Percentiles rank a stretch among this genome's conserved stretches.
Evolutionary conservation across 2,113 vertebrate species (phyloP).

Genomic region (Capra hircus): DNA sequence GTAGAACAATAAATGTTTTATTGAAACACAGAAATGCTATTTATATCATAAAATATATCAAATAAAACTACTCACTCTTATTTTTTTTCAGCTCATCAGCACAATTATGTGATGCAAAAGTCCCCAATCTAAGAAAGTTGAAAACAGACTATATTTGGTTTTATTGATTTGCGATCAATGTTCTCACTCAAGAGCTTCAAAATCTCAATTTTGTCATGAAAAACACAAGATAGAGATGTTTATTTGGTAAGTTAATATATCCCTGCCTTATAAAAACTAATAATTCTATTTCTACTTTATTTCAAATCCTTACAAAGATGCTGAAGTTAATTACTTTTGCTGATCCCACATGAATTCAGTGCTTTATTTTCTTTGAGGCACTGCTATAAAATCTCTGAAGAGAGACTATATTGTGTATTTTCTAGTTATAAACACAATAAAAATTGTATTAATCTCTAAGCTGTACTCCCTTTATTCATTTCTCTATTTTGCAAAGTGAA

Average conservation of each 20-base stretch:
- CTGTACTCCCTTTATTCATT: not conserved
- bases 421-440: not conserved
- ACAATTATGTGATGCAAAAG: not conserved
- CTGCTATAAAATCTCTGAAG: not conserved
- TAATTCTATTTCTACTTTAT: constrained; percentile 21
- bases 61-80: not conserved
- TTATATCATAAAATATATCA: not conserved
- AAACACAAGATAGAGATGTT: not conserved
- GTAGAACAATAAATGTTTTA: not conserved
- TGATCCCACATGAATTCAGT: not conserved
- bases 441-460: not conserved
- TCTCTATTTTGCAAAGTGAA: not conserved
- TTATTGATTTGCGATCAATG: constrained; percentile 18
- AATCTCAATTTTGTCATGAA: not conserved
- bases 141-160: constrained; percentile 4
- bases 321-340: constrained; percentile 24
- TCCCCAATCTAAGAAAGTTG: not conserved
- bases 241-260: constrained; percentile 21
- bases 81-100: not conserved
- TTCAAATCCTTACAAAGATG: not conserved
- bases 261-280: not conserved
- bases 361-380: not conserved
- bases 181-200: constrained; percentile 27
- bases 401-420: not conserved
- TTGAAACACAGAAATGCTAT: not conserved